Percentiles rank a stretch among this genome's conserved stretches.
phyloP scores from a whole-genome alignment of 1,140 invertebrate species.

The Agraylea sexmaculata region DNA sequence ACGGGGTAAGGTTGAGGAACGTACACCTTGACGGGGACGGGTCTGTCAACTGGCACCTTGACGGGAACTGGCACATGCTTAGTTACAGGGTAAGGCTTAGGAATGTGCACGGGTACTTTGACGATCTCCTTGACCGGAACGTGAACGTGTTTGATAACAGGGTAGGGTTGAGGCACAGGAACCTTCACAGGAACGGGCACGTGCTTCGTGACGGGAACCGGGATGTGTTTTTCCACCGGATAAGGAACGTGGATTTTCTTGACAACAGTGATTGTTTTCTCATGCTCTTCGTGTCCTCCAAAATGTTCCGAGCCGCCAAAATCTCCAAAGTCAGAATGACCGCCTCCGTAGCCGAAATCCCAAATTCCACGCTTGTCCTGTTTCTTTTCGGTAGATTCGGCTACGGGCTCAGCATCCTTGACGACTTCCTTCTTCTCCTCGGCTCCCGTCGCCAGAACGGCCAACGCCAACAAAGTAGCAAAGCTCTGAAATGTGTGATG shows the following conservation, averaged over 20 bases:
- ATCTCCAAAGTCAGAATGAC: conserved; percentile 18
- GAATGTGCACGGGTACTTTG: conserved; percentile 49
- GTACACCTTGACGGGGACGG: conserved; percentile 54
- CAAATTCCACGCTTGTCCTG: conserved; percentile 54
- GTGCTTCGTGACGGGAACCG: conserved; percentile 43
- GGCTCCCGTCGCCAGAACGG: conserved; percentile 39
- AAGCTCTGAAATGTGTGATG: conserved; percentile 29
- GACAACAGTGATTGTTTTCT: conserved; percentile 62
- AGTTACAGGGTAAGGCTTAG: conserved; percentile 52
- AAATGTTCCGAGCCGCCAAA: conserved; percentile 24
- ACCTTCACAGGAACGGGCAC: conserved; percentile 46
- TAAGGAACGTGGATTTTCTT: conserved; percentile 57
- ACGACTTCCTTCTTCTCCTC: conserved; percentile 39
- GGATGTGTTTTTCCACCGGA: conserved; percentile 48
- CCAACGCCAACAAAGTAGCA: conserved; percentile 38
- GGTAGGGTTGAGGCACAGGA: conserved; percentile 46
- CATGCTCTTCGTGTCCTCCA: conserved; percentile 41
- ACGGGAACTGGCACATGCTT: conserved; percentile 52
- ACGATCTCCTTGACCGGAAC: conserved; percentile 51
- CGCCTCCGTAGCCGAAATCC: conserved; percentile 32
- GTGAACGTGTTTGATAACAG: conserved; percentile 49
- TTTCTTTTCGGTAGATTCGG: conserved; percentile 37
- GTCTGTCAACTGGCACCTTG: conserved; percentile 49
- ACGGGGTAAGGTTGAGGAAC: conserved; percentile 48
- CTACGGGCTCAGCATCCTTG: conserved; percentile 32